Evolutionary conservation across 2,888 invertebrate genomes (phyloP), one percentile per base, ranked within the genome.

Genomic region (Odontomyia ornata): DNA sequence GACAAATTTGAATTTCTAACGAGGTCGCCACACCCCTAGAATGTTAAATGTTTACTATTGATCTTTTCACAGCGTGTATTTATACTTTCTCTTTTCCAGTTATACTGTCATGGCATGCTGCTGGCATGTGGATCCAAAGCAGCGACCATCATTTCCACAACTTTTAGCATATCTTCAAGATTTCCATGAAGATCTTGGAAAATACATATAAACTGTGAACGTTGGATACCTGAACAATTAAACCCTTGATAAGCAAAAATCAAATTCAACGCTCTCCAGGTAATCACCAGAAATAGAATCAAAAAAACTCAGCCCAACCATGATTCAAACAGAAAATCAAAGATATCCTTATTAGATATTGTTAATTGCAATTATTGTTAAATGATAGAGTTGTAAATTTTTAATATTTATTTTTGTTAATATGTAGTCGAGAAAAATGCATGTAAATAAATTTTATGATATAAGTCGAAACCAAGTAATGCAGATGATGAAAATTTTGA

Each of bases 81-180:
- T 36, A 36, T 36, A 36, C 9, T 9, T 13, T 25, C 75, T 28
- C 60, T 23, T 62, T 83, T 84, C 76, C 83, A 90, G 90, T 82
- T 92, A 90, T 83, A 90, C 91, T 77, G 89, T 91, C 78, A 92
- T 92, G 91, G 90, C 90, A 76, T 91, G 91, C 82, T 92, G 92
- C 83, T 92, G 92, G 92, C 84, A 91, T 80, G 88, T 88, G 78
- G 88, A 89, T 81, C 88, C 91, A n/a, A 89, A 91, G 77, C 91
- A 92, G 82, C 86, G 92, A 73, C 92, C 92, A 13, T 90, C 91
- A 76, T 89, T 91, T 85, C 88, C 90, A 69, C 91, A 91, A 83
- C 88, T 92, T 57, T 86, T 91, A 79, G 89, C 91, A 79, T 91
- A 90, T 84, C 86, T 92, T 80, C 91, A 91, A 84, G 91, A 91